Evolutionary conservation across 2,797 vertebrate genomes (phyloP), one percentile per base, ranked within the genome.

Genomic region (Sus cebifrons): DNA sequence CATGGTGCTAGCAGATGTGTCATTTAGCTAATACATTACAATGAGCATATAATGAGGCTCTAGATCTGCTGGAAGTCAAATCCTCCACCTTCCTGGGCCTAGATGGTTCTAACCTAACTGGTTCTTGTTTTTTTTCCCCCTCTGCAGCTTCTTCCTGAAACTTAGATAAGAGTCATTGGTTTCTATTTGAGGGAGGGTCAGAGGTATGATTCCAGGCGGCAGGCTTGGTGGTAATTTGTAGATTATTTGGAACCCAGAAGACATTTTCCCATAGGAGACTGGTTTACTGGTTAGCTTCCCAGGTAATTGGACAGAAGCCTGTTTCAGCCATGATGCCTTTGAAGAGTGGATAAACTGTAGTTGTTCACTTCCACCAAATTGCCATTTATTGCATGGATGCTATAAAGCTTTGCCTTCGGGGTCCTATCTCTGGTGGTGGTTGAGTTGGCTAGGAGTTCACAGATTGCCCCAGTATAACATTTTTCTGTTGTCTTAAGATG

Each of bases 191-290:
- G 44, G 44, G 44, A 49, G 44, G 44, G 44, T 49, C 44, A 49
- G 44, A 49, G 44, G 44, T 49, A 49, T 49, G 44, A 6, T 49
- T 49, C 44, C 6, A 10, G 44, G 44, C 44, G 44, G 44, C 44
- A 49, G 44, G 9, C 44, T 49, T 49, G 44, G 44, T 49, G 44
- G 44, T 49, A 49, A 49, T 49, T 52, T 49, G 27, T 79, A 36
- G 49, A 32, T 75, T 70, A 64, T 87, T 65, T 71, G 17, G 62
- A 92, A 89, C 73, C 75, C 44, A 75, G 79, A 67, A 85, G 62
- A 82, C 3, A 77, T n/a, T 58, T 70, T 90, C 36, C 29, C n/a
- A 73, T 73, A 56, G 65, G 83, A 95, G 74, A 79, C 23, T 58
- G 3, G n/a, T 85, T 92, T 79, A 67, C 23, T 77, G 67, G 6